These are phyloP conservation scores for Rotaria macrura DNA, from an alignment of 2,888 invertebrate species.

Conservation along the genomic window DNA sequence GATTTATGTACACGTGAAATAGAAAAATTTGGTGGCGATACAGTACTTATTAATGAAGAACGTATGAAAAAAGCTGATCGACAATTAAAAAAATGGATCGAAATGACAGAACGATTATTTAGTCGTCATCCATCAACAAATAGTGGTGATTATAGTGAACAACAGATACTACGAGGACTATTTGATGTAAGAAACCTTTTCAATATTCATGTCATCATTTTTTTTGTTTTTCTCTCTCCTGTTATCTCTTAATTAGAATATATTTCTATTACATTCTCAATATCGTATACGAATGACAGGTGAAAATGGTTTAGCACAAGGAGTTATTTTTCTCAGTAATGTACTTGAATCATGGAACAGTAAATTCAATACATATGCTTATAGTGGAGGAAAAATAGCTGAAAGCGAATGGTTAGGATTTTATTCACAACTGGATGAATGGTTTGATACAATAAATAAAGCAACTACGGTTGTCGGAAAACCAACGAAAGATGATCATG, in stretches of 20 bases:
- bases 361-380: slow-evolving; percentile 36
- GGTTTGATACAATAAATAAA: slow-evolving; percentile 41
- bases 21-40: slow-evolving; percentile 41
- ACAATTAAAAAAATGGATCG: background rate
- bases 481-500: slow-evolving; percentile 37
- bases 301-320: slow-evolving; percentile 48
- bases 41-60: slow-evolving; percentile 28
- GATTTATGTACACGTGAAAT: slow-evolving; percentile 39
- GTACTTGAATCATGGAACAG: slow-evolving; percentile 44
- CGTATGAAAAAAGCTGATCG: slow-evolving; percentile 30
- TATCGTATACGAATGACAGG: slow-evolving; percentile 46
- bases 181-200: background rate
- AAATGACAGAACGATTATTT: background rate
- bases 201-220: no score
- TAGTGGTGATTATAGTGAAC: background rate
- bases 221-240: slow-evolving; percentile 22
- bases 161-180: background rate
- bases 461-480: slow-evolving; percentile 41
- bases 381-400: slow-evolving; percentile 39
- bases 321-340: slow-evolving; percentile 43
- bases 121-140: background rate
- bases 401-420: slow-evolving; percentile 46
- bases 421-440: slow-evolving; percentile 44
- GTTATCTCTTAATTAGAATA: no score
- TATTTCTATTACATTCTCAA: slow-evolving; percentile 43